Conservation (phyloP, 2,113 vertebrate species). For the Rhynchomys soricoides region DNA sequence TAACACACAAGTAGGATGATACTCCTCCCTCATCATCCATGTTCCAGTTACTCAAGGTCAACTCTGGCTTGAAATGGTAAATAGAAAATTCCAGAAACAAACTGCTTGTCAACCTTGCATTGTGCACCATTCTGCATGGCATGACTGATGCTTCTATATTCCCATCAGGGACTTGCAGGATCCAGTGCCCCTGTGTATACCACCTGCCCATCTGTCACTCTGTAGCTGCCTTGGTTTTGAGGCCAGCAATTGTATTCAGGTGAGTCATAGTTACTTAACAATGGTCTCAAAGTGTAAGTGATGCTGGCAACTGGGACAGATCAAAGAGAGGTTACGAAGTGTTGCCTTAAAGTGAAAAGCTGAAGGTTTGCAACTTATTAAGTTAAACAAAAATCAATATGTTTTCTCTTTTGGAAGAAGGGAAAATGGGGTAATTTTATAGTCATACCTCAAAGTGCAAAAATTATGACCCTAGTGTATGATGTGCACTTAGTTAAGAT, state of each 20-base stretch:
- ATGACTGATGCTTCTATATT: neutral
- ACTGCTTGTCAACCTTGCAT: neutral
- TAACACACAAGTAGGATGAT: neutral
- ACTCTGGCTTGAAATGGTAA: neutral
- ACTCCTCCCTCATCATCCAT: neutral
- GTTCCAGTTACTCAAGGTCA: neutral
- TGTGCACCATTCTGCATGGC: neutral
- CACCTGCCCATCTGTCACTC: neutral
- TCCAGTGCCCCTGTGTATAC: neutral
- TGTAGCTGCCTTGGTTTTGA: neutral
- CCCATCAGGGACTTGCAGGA: too few species aligned
- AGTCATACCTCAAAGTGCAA: neutral
- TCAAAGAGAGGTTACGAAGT: neutral
- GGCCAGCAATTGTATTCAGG: too few species aligned
- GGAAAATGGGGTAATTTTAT: neutral
- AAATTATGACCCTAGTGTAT: neutral
- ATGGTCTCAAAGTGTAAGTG: neutral
- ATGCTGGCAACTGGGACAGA: neutral
- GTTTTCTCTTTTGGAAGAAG: neutral
- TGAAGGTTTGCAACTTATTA: neutral
- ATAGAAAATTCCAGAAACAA: neutral
- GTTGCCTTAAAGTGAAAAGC: neutral
- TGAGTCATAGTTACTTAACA: neutral
- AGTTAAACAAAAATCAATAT: neutral
- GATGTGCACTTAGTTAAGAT: neutral